These are phyloP conservation scores for Drosophila arawakana DNA, from an alignment of 1,140 invertebrate genomes.

Conservation along the genomic window DNA sequence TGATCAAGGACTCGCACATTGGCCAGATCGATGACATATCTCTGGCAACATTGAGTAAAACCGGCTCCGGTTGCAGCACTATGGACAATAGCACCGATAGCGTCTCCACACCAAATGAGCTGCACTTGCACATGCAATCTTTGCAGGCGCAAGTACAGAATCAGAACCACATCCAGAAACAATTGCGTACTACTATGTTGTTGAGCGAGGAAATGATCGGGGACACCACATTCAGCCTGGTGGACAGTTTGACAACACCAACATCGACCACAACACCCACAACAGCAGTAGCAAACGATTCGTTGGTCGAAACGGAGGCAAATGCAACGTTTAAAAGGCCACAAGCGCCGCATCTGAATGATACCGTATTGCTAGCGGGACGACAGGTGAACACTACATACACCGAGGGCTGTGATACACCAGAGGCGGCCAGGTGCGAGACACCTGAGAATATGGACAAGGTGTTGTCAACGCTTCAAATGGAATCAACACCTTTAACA, in stretches of 20 bases:
- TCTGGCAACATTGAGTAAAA: conserved; percentile 72
- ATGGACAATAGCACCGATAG: conserved; percentile 84
- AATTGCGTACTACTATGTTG: conserved; percentile 60
- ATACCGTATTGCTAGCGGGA: conserved; percentile 50
- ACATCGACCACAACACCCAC: conserved; percentile 37
- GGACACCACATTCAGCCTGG: conserved; percentile 74
- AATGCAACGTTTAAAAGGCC: conserved; percentile 62
- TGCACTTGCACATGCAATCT: conserved; percentile 5
- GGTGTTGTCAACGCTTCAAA: conserved; percentile 48
- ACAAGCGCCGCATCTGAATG: conserved; percentile 45
- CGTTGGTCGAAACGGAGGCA: conserved; percentile 20
- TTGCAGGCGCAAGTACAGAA: background rate
- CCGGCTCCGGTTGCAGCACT: conserved; percentile 76
- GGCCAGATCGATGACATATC: conserved; percentile 82
- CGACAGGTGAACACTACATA: conserved; percentile 70
- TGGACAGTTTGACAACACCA: conserved; percentile 68
- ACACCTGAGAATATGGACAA: conserved; percentile 72
- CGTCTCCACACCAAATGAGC: conserved; percentile 55
- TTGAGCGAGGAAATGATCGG: conserved; percentile 77
- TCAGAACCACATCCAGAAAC: background rate
- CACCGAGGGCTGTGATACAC: conserved; percentile 69
- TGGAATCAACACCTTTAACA: conserved; percentile 74
- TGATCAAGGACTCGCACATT: conserved; percentile 82
- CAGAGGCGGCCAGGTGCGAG: conserved; percentile 68
- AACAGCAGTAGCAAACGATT: conserved; percentile 41